Conservation (phyloP, 2,888 invertebrate genomes). For the Drosophila niveifrons region DNA sequence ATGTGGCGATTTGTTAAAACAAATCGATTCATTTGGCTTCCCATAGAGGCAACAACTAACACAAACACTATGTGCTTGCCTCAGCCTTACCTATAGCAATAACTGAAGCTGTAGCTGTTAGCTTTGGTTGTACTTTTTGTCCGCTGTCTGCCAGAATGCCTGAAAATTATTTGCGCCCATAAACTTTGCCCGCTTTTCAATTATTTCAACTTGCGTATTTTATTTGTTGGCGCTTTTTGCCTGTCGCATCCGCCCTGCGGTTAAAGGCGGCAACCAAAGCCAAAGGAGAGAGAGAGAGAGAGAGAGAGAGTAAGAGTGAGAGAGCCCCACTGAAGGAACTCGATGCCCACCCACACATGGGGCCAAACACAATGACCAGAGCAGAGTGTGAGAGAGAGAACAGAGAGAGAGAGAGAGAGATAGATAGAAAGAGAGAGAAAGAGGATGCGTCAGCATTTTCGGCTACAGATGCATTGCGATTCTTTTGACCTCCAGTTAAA, state of each 20-base stretch:
- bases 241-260: conserved; percentile 43
- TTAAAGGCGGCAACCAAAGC: conserved; percentile 32
- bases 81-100: not conserved
- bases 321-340: too few relatives aligned
- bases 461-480: conserved; percentile 62
- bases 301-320: too few relatives aligned
- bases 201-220: conserved; percentile 67
- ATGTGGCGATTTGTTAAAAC: not conserved
- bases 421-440: not conserved
- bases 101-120: too few relatives aligned
- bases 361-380: conserved; percentile 41
- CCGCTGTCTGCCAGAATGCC: conserved; percentile 22
- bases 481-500: conserved; percentile 77
- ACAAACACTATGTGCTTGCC: too few relatives aligned
- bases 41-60: too few relatives aligned
- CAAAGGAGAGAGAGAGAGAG: not conserved
- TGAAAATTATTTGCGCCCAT: conserved; percentile 66
- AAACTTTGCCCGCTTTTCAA: conserved; percentile 73
- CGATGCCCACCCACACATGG: conserved; percentile 49
- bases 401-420: not conserved
- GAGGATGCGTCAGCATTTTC: conserved; percentile 59
- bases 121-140: not conserved
- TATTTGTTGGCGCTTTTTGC: conserved; percentile 57
- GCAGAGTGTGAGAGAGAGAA: not conserved
- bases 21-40: conserved; percentile 2